A percentile compares a stretch with the other conserved stretches of the same genome.
Evolutionary conservation across 2,888 invertebrate genomes (phyloP).

Genomic region (Bimastos eiseni): DNA sequence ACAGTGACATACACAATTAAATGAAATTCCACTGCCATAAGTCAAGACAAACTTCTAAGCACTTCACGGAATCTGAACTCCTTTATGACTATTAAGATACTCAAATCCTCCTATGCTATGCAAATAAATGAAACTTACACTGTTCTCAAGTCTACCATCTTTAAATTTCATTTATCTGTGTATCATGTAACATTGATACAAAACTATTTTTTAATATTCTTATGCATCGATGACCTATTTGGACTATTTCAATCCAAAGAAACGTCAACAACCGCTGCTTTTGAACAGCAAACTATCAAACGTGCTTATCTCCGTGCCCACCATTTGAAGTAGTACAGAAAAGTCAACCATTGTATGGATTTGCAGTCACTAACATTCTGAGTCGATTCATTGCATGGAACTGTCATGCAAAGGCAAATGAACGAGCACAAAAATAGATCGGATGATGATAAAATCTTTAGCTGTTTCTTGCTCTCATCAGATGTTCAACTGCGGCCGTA

Average conservation of each 20-base stretch:
- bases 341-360: not conserved
- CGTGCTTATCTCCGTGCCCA: not conserved
- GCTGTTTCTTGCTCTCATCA: slow-evolving; percentile 66
- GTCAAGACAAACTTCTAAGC: not conserved
- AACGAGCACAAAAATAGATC: not conserved
- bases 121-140: not conserved
- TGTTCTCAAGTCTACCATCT: not conserved
- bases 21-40: not conserved
- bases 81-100: not conserved
- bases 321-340: not conserved
- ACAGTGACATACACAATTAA: not conserved
- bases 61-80: not conserved
- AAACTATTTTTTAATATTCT: not conserved
- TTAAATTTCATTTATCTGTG: no score
- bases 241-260: not conserved
- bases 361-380: not conserved
- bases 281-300: not conserved
- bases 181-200: not conserved
- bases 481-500: slow-evolving; percentile 93
- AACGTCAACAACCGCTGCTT: not conserved
- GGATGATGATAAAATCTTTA: not conserved
- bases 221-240: not conserved
- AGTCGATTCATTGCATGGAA: not conserved
- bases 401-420: not conserved
- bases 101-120: not conserved